A percentile compares a stretch with the other conserved stretches of the same genome.
These are phyloP conservation scores for Physella acuta DNA, from an alignment of 1,140 invertebrate genomes.

Conservation along the genomic window DNA sequence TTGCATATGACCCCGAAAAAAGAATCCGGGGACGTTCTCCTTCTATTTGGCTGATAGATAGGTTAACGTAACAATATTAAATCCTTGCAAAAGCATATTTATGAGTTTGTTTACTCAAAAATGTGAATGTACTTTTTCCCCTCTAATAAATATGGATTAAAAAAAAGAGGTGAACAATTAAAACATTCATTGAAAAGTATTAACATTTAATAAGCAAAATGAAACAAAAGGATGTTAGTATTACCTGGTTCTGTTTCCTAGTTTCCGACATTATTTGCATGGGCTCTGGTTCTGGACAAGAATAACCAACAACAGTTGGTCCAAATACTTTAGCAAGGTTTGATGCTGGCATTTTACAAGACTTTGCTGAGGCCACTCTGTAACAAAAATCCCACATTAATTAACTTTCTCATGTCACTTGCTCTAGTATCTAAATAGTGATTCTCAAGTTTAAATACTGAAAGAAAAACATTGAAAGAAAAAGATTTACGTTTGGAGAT, in stretches of 20 bases:
- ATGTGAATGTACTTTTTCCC: background rate
- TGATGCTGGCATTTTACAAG: slow-evolving; percentile 76
- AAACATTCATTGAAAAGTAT: background rate
- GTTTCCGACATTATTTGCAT: slow-evolving; percentile 69
- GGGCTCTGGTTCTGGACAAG: slow-evolving; percentile 68
- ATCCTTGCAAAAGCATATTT: too few relatives aligned
- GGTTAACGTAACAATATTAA: too few relatives aligned
- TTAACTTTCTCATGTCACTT: too few relatives aligned
- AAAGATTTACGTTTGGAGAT: slow-evolving; percentile 72
- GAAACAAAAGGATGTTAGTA: slow-evolving; percentile 4
- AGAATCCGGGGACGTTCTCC: too few relatives aligned
- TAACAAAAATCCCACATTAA: slow-evolving; percentile 37
- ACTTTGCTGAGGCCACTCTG: slow-evolving; percentile 71
- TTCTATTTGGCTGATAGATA: too few relatives aligned
- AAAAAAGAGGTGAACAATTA: too few relatives aligned
- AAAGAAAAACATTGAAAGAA: background rate
- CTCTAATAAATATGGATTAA: too few relatives aligned
- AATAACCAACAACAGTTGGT: slow-evolving; percentile 82
- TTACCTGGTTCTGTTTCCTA: slow-evolving; percentile 66
- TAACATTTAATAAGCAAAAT: background rate
- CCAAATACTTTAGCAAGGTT: slow-evolving; percentile 83
- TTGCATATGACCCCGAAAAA: too few relatives aligned
- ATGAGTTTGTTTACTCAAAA: too few relatives aligned
- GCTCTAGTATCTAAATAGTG: too few relatives aligned
- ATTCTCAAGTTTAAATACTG: too few relatives aligned